These are phyloP conservation scores for Tetrax tetrax DNA, from an alignment of 2,113 vertebrate species.

Conservation along the genomic window DNA sequence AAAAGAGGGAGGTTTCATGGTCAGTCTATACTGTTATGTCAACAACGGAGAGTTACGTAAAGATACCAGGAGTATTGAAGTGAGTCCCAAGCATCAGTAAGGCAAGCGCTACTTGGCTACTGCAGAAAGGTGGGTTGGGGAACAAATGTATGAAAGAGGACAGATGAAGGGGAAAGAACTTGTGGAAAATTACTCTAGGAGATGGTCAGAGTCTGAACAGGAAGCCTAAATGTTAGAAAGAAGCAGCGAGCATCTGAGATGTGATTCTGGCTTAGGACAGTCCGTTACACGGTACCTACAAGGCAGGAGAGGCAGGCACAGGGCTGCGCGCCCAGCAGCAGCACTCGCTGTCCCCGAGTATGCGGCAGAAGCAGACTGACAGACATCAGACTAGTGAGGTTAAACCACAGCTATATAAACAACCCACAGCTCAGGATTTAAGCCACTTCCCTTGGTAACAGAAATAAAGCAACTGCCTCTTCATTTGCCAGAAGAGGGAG, in stretches of 20 bases:
- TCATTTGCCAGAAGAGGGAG: neutral
- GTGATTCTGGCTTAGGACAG: neutral
- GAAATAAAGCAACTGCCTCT: neutral
- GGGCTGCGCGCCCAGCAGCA: neutral
- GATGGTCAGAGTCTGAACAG: neutral
- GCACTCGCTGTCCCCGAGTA: neutral
- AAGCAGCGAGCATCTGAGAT: neutral
- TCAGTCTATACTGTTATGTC: neutral
- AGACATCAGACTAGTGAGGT: neutral
- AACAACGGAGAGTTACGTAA: neutral
- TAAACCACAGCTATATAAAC: neutral
- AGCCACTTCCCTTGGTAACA: neutral
- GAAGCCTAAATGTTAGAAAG: neutral
- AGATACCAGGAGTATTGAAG: neutral
- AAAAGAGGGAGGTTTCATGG: neutral
- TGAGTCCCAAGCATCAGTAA: neutral
- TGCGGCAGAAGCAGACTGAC: neutral
- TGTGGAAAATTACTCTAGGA: neutral
- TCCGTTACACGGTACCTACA: neutral
- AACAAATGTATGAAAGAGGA: neutral
- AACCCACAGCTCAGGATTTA: neutral
- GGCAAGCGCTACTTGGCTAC: neutral
- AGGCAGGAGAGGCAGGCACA: neutral
- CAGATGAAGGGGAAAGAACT: neutral
- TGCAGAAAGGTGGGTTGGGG: neutral